Evolutionary conservation across 1,140 invertebrate genomes (phyloP).

Genomic region (Polypedilum pembai): DNA sequence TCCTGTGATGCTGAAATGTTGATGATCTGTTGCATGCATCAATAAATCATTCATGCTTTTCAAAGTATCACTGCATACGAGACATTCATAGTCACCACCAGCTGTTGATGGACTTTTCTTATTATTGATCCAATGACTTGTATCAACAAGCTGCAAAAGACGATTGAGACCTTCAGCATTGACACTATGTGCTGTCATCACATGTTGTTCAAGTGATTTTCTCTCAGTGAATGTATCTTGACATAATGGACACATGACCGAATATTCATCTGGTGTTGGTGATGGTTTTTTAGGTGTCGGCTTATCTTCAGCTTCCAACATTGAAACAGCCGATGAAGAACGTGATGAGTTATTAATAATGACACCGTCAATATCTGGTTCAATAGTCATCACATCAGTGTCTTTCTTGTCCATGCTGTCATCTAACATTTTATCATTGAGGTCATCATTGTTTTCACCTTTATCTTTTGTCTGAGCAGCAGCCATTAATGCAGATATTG

Average conservation of each 20-base stretch:
- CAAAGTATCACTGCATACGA: constrained; percentile 43
- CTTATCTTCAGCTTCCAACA: constrained; percentile 28
- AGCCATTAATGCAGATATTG: constrained; percentile 31
- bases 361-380: constrained; percentile 11
- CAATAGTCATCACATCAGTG: constrained; percentile 20
- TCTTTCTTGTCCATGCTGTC: not conserved
- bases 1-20: constrained; percentile 49
- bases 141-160: constrained; percentile 79
- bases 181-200: constrained; percentile 89
- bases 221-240: constrained; percentile 81
- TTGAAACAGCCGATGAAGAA: constrained; percentile 8
- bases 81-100: constrained; percentile 37
- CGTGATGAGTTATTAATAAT: constrained; percentile 10
- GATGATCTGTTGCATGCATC: constrained; percentile 75
- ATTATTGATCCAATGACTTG: constrained; percentile 74
- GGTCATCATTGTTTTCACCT: not conserved
- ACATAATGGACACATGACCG: constrained; percentile 77
- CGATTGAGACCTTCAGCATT: constrained; percentile 88
- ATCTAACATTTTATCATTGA: not conserved
- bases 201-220: constrained; percentile 72
- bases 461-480: not conserved
- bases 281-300: constrained; percentile 45
- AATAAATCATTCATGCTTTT: constrained; percentile 52
- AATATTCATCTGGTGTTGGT: constrained; percentile 44
- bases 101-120: constrained; percentile 43